Evolutionary conservation across 2,113 vertebrate genomes (phyloP), one percentile per base, ranked within the genome.

Genomic region (Dendrocopos noguchii): DNA sequence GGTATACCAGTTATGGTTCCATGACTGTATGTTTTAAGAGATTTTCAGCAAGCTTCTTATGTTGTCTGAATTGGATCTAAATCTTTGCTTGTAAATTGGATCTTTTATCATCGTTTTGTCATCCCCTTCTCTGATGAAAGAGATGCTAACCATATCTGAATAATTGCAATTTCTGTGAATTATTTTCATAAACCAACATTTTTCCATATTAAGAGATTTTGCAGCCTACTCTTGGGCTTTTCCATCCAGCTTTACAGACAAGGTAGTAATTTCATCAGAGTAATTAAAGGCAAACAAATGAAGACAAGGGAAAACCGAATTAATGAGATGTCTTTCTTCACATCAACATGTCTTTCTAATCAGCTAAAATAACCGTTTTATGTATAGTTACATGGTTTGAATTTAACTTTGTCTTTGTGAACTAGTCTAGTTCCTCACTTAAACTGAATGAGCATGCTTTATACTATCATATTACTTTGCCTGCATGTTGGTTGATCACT

Each of bases 401-500:
- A 10, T 19, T 29, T 68, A 34, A 8, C 15, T n/a, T 83, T 50
- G 25, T 65, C 21, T 52, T 84, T 44, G 36, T 0, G 3, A 55
- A 19, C 12, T 16, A 11, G 0, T 42, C 19, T 57, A 8, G 20
- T 22, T 76, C 7, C 12, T 57, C 8, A 24, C 20, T 72, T 25
- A 75, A 82, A 53, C 7, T 68, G 3, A 16, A 18, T 4, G 1
- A 55, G 1, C 31, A 27, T 33, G 57, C 5, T 4, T 76, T 28
- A 10, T 39, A 22, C 1, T 57, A 0, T 78, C 2, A 28, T 36
- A 47, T 12, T 5, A 10, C 16, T 85, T 76, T 77, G 16, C 22
- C 28, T 44, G 11, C 4, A 33, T 18, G 31, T 76, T 7, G 2
- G 3, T 22, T 63, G 28, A 4, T 61, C 0, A 0, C 3, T 82